Conservation (phyloP, 2,113 vertebrate species). For the Orthonyx spaldingii region DNA sequence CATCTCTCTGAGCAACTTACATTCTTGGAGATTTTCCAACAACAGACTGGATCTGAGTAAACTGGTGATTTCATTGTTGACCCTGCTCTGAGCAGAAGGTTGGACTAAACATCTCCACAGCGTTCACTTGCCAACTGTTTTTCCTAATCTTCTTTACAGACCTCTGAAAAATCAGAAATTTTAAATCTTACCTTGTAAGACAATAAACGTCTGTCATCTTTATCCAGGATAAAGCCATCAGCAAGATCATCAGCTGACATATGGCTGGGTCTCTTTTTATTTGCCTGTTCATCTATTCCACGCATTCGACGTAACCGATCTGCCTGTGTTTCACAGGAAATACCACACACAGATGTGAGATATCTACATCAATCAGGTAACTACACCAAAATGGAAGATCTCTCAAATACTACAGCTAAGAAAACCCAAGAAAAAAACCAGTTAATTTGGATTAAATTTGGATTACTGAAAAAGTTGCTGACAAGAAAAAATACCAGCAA, state of each 20-base stretch:
- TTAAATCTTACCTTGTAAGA: constrained; percentile 79
- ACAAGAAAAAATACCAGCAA: background rate
- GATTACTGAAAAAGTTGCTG: background rate
- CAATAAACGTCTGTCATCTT: constrained; percentile 79
- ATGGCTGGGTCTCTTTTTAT: constrained; percentile 64
- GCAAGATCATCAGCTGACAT: constrained; percentile 90
- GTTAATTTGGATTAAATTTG: background rate
- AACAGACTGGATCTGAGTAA: background rate
- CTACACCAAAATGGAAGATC: background rate
- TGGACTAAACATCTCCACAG: background rate
- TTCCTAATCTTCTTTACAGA: background rate
- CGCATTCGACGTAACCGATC: constrained; percentile 89
- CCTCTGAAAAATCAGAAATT: background rate
- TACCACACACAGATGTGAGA: background rate
- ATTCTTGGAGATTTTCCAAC: background rate
- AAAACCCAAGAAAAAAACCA: background rate
- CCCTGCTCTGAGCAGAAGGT: background rate
- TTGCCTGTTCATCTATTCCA: constrained; percentile 69
- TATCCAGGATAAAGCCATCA: constrained; percentile 87
- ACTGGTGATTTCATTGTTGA: background rate
- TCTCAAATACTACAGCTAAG: background rate
- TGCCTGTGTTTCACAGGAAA: constrained; percentile 69
- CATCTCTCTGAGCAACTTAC: background rate
- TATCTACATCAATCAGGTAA: background rate
- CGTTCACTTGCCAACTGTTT: background rate